Conservation (phyloP, 2,888 invertebrate genomes). For the Eilema caniola region DNA sequence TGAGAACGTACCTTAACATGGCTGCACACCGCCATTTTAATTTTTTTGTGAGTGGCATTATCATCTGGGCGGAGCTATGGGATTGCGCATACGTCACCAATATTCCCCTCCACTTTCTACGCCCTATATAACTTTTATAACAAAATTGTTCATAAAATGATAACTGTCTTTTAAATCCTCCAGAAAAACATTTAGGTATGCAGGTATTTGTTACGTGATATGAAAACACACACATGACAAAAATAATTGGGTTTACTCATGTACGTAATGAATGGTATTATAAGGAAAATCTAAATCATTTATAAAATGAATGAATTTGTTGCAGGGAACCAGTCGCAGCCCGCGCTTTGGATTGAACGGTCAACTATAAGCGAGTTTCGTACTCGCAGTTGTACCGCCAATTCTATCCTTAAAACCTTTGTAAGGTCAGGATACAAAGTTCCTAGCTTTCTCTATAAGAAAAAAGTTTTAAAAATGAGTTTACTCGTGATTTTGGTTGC, state of each 20-base stretch:
- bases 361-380: conserved; percentile 48
- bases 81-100: neutral
- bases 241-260: conserved; percentile 1
- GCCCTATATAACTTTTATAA: neutral
- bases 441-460: conserved; percentile 32
- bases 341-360: conserved; percentile 46
- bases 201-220: too few species aligned
- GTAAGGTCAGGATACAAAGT: conserved; percentile 43
- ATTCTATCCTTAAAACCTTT: conserved; percentile 45
- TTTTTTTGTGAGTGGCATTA: neutral
- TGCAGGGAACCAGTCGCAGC: conserved; percentile 30
- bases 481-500: conserved; percentile 2
- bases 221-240: neutral
- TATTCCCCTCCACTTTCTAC: conserved; percentile 1
- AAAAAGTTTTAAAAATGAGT: conserved; percentile 26
- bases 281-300: conserved; percentile 34
- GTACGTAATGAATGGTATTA: conserved; percentile 9
- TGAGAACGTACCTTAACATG: neutral
- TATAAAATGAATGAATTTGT: conserved; percentile 21
- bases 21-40: neutral
- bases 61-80: neutral
- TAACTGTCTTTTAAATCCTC: neutral
- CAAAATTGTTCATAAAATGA: neutral
- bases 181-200: conserved; percentile 8
- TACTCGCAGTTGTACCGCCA: conserved; percentile 48